phyloP scores from a whole-genome alignment of 2,113 vertebrate species.

The Istiophorus platypterus region DNA sequence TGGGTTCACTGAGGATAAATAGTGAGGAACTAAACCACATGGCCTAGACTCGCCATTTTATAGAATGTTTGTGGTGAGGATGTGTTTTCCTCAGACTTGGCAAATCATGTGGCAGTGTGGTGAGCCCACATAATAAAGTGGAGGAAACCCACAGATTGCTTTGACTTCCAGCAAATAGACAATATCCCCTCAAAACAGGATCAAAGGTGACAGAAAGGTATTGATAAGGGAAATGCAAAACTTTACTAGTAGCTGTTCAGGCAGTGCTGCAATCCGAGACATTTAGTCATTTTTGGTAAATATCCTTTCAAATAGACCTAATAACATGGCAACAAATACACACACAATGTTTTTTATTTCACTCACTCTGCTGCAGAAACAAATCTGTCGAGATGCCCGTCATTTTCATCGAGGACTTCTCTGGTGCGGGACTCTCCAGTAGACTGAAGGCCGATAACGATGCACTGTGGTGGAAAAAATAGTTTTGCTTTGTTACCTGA shows the following conservation, averaged over 20 bases:
- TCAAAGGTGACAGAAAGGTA: not conserved
- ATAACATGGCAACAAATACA: not conserved
- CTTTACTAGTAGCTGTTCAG: not conserved
- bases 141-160: not conserved
- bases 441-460: conserved; percentile 97
- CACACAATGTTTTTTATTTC: not conserved
- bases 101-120: not conserved
- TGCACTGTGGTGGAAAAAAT: conserved; percentile 83
- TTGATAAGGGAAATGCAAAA: not conserved
- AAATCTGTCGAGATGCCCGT: conserved; percentile 93
- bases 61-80: not conserved
- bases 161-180: not conserved
- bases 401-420: conserved; percentile 95
- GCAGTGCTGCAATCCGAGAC: not conserved
- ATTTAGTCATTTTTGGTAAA: not conserved
- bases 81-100: not conserved
- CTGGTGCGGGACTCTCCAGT: conserved; percentile 96
- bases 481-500: not conserved
- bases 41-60: not conserved
- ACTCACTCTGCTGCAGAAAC: conserved; percentile 97
- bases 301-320: not conserved
- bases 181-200: not conserved
- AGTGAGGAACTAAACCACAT: not conserved
- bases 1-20: conserved; percentile 9
- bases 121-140: not conserved